Conservation (phyloP, 2,888 invertebrate genomes). For the Epinotia nisella region DNA sequence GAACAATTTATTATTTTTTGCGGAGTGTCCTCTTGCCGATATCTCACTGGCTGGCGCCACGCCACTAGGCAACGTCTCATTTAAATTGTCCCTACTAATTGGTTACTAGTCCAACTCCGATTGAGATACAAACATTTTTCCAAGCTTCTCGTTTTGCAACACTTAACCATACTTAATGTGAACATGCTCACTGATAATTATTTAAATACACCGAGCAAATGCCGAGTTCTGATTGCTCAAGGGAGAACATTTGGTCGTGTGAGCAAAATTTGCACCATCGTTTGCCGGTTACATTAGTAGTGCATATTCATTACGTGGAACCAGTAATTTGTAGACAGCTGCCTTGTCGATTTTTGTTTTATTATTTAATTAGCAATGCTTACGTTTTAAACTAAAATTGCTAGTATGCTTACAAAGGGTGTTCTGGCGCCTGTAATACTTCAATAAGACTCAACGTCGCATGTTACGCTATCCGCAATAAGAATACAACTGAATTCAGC, state of each 20-base stretch:
- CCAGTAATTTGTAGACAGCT: constrained; percentile 31
- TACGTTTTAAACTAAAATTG: constrained; percentile 9
- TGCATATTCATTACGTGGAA: constrained; percentile 39
- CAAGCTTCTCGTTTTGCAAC: constrained; percentile 55
- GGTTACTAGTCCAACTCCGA: constrained; percentile 60
- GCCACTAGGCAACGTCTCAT: constrained; percentile 57
- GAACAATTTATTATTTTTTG: background rate
- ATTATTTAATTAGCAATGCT: constrained; percentile 7
- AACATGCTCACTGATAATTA: constrained; percentile 68
- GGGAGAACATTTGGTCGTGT: constrained; percentile 38
- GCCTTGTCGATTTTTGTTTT: constrained; percentile 20
- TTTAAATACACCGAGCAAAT: constrained; percentile 66
- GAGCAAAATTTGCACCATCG: constrained; percentile 39
- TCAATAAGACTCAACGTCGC: background rate
- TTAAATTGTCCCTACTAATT: constrained; percentile 72
- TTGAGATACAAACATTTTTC: constrained; percentile 59
- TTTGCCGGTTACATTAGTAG: constrained; percentile 27
- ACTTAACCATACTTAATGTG: constrained; percentile 59
- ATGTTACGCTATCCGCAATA: constrained; percentile 23
- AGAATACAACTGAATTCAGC: constrained; percentile 23
- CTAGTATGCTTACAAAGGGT: background rate
- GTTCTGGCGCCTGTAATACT: background rate
- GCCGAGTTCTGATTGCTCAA: constrained; percentile 34
- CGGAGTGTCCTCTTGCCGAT: constrained; percentile 5
- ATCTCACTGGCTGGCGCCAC: constrained; percentile 41